Base-by-base conservation (phyloP, 2,888 invertebrate species). In the Apotomis turbidana region DNA sequence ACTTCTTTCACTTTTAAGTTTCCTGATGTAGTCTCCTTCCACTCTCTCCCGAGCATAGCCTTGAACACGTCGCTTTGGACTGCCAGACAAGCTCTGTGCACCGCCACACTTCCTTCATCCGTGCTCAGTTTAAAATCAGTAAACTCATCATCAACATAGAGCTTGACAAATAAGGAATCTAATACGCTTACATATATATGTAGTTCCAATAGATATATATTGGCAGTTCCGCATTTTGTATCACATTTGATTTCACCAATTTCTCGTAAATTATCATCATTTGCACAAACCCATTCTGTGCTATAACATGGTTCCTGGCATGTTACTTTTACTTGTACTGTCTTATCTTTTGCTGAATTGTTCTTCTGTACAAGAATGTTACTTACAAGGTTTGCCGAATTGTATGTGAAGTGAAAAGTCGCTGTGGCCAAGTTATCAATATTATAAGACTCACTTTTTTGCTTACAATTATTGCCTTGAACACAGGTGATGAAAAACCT, bases 81-180 rank as follows among this genome's bases (percentile, higher is more conserved):
- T 0, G 89, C 89, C 5, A 87, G 68, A 0, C 86, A 84, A 0
- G 84, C 84, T 51, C 80, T 78, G 70, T 88, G 88, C 64, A 86
- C 75, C 5, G 78, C 80, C 5, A 88, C 84, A 0, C 86, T 80
- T 0, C 89, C 89, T 61, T 84, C 87, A 9, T 83, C 83, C 0
- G 87, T 87, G 8, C 85, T 80, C 62, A 88, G 74, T 62, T 87
- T 85, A 64, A 88, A 87, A 71, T 88, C 88, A 0, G 85, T 86
- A 62, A 88, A 72, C 54, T 86, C 84, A 2, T 78, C 78, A 70
- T 88, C 88, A 2, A 78, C 54, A 54, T 55, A 64, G 41, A 55
- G 49, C 49, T 49, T 49, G 3, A 9, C 49, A 49, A 49, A 49
- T 10, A 49, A 9, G 49, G 49, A 10, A 3, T 49, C 49, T 49